Evolutionary conservation across 1,140 invertebrate species (phyloP), one percentile per base, ranked within the genome.

Genomic region (Leptopilina boulardi): DNA sequence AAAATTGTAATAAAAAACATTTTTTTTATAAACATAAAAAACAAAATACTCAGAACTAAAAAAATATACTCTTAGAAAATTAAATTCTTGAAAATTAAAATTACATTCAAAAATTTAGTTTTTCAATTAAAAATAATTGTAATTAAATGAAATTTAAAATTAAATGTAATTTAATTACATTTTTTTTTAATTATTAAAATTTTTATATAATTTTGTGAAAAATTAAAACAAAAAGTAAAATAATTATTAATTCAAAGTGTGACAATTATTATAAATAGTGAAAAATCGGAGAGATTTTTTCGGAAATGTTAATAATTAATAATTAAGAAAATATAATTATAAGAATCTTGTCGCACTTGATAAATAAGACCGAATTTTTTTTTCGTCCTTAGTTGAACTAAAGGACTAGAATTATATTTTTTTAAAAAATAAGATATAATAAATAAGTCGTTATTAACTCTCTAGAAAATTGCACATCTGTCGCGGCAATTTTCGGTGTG

Each of bases 371-470:
- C 19, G 51, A 21, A 18, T 56, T 1, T 9, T 23, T 56, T 56
- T 56, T 56, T 56, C 18, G 51, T 66, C 56, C 56, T 66, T 66
- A 66, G 21, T 30, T 23, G 23, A 66, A 66, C 56, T 66, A 66
- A 66, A 21, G 56, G 23, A 66, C 11, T 66, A 30, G 21, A 15
- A 66, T 26, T 66, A 66, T 66, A 66, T 66, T 66, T 66, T 66
- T 66, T 30, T 66, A 66, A 66, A 26, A 13, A 21, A 30, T 66
- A 30, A 66, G 54, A 23, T 42, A 1, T 56, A 56, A 56, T n/a
- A n/a, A 34, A 34, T 34, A 34, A 34, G 56, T 66, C 56, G 56
- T 66, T 66, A 66, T 66, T 66, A 66, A 66, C 56, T 66, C 21
- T 66, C 13, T 66, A 66, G 56, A 66, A 66, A 66, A 21, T 18